Evolutionary conservation across 2,888 invertebrate genomes (phyloP), one percentile per base, ranked within the genome.

Genomic region (Chelonus formosanus): DNA sequence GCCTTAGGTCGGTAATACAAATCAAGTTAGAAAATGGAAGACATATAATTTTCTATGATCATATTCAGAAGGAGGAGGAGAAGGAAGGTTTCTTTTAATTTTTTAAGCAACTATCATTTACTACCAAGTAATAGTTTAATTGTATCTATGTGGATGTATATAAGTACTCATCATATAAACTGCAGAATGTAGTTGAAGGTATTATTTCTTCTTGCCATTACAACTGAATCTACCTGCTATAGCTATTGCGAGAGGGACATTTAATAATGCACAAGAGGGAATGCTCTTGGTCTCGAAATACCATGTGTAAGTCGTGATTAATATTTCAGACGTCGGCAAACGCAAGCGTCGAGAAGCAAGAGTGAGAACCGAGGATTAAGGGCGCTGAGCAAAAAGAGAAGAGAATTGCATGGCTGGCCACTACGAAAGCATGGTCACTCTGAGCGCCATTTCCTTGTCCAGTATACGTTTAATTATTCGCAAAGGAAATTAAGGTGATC

Each of bases 251-350:
- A 71, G 71, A 71, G 66, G 71, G 67, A 68, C 75, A 74, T 75
- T 80, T 77, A 80, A 80, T 80, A 80, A 80, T 80, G 75, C 73
- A 80, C 72, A 75, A 70, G 74, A 52, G 74, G 75, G 78, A 78
- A 79, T 79, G 74, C 76, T 76, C 72, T 71, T 70, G 73, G 75
- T 74, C 70, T 73, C 72, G 76, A 73, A 73, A 73, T 73, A 73
- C 71, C 75, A 72, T 76, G 78, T 78, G 78, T 80, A 80, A 80
- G 79, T 80, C 78, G 73, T 76, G 79, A 80, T 80, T 80, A 80
- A 80, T 80, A 80, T 80, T 80, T 80, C 75, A 79, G 74, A 71
- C 73, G 75, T 77, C 77, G 66, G 69, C 68, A 70, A 68, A 45
- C 63, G 62, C 48, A 67, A 61, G 62, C 34, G 57, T 61, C 31